Percentiles rank a stretch among this genome's conserved stretches.
phyloP scores from a whole-genome alignment of 2,113 vertebrate genomes.

The Corythornis cristatus region DNA sequence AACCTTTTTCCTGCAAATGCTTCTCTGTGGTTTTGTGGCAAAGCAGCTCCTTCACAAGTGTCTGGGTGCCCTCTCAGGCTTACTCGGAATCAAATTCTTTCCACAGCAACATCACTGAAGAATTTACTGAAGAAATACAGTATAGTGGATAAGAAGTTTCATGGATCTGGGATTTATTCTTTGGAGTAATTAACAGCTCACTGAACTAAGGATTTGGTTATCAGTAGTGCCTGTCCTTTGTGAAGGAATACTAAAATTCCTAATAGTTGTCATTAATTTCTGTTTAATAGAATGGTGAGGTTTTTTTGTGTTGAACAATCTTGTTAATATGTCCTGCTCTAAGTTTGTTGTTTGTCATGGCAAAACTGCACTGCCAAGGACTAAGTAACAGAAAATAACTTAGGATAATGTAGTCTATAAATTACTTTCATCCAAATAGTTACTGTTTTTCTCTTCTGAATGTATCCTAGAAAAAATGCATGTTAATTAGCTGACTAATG shows the following conservation, averaged over 20 bases:
- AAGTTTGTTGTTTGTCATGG: neutral
- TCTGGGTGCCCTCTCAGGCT: neutral
- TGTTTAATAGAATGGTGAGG: neutral
- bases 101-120: neutral
- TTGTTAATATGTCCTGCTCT: neutral
- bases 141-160: neutral
- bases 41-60: neutral
- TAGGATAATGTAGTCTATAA: neutral
- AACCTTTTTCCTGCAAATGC: neutral
- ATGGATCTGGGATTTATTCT: neutral
- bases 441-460: neutral
- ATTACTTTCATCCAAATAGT: conserved; percentile 15
- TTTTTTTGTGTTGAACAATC: neutral
- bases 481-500: neutral
- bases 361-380: neutral
- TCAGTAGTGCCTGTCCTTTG: neutral
- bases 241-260: neutral
- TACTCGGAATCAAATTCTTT: neutral
- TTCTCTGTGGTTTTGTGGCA: neutral
- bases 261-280: neutral
- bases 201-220: neutral
- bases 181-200: neutral
- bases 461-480: neutral
- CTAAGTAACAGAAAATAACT: neutral
- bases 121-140: neutral